Evolutionary conservation across 2,888 invertebrate species (phyloP).

Genomic region (Coelopa pilipes): DNA sequence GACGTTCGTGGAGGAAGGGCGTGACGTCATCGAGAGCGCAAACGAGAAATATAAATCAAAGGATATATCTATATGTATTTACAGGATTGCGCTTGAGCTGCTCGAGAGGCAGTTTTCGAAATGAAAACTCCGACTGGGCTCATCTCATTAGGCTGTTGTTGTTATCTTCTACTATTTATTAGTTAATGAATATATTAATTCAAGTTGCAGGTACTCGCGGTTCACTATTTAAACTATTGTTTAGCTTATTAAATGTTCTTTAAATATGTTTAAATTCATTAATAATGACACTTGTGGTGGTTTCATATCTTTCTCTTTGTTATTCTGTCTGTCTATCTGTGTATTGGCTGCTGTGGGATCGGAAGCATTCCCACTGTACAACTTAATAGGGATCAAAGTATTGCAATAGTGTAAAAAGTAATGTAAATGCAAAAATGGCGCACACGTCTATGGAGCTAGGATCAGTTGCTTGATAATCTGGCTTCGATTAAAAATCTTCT

Average conservation of each 20-base stretch:
- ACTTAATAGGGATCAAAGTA: no score
- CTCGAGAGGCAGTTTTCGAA: not conserved
- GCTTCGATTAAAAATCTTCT: no score
- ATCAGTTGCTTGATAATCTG: no score
- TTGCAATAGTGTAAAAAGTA: no score
- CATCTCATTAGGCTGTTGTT: conserved; percentile 6
- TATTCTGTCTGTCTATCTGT: no score
- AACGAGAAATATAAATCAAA: conserved; percentile 44
- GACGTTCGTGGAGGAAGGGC: conserved; percentile 20
- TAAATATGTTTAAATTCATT: conserved; percentile 39
- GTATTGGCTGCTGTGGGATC: no score
- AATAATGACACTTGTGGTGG: conserved; percentile 50
- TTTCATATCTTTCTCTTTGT: not conserved
- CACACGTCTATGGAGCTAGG: no score
- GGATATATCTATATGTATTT: not conserved
- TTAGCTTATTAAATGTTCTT: conserved; percentile 50
- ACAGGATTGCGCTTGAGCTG: conserved; percentile 7
- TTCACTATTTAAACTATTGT: conserved; percentile 60
- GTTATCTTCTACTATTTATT: conserved; percentile 6
- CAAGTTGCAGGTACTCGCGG: conserved; percentile 64
- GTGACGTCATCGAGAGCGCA: not conserved
- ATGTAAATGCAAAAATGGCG: no score
- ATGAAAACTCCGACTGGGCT: not conserved
- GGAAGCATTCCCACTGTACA: no score
- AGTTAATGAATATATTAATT: conserved; percentile 16